Evolutionary conservation across 2,888 invertebrate genomes (phyloP).

Genomic region (Melinaea marsaeus): DNA sequence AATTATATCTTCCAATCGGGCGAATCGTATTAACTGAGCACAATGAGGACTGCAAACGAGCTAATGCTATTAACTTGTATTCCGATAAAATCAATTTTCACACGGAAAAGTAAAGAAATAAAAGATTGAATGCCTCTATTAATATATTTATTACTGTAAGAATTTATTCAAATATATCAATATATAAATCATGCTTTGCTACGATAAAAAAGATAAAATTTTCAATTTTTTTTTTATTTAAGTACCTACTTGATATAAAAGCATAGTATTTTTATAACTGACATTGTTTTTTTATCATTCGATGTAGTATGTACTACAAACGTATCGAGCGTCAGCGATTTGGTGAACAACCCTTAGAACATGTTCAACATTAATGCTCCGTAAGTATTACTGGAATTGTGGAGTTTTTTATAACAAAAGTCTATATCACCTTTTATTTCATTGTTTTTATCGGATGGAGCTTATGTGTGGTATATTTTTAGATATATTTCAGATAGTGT

Average conservation of each 20-base stretch:
- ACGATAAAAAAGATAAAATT: too few species aligned
- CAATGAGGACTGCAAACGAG: slow-evolving; percentile 44
- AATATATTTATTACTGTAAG: too few species aligned
- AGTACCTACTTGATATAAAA: too few species aligned
- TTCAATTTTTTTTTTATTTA: too few species aligned
- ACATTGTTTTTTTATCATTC: too few species aligned
- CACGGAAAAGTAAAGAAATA: slow-evolving; percentile 25
- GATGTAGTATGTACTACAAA: too few species aligned
- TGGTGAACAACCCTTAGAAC: slow-evolving; percentile 21
- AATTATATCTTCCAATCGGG: slow-evolving; percentile 36
- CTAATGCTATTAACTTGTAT: slow-evolving; percentile 46
- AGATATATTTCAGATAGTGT: not conserved
- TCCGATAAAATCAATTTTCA: slow-evolving; percentile 44
- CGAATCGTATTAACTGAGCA: slow-evolving; percentile 37
- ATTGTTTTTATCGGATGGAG: not conserved
- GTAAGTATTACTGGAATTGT: slow-evolving; percentile 21
- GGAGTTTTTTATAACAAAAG: slow-evolving; percentile 11
- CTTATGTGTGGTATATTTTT: too few species aligned
- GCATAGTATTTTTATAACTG: too few species aligned
- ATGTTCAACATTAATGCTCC: slow-evolving; percentile 22
- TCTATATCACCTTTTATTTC: slow-evolving; percentile 7
- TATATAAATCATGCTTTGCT: too few species aligned
- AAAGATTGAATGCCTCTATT: not conserved
- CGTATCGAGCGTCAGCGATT: slow-evolving; percentile 23
- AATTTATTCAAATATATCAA: too few species aligned